Base-by-base conservation (phyloP, 2,113 vertebrate species). In the Pterocles burchelli region DNA sequence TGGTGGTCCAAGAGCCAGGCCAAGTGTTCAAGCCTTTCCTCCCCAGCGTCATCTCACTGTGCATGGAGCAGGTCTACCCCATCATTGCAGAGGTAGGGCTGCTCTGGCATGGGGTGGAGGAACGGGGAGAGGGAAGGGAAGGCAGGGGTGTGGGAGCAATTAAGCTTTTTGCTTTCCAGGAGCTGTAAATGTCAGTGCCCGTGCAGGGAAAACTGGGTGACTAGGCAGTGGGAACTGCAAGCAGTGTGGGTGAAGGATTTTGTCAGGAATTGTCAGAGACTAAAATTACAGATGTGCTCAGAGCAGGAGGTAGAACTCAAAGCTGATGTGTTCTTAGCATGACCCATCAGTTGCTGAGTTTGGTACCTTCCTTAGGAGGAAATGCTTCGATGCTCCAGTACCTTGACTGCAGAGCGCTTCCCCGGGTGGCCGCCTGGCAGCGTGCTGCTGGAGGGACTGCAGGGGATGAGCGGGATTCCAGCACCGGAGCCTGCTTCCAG, bases 51-150 rank as follows among this genome's bases (percentile, higher is more conserved):
- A 99, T 99, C 81, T 97, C 99, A 3, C 98, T 99, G 81, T 99
- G 99, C 98, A 99, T 99, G 99, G 99, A 99, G 96, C 99, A 99
- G 98, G 99, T 99, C 81, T 99, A 99, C 81, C 99, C 99, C n/a
- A 99, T 99, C 71, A 98, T 99, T 34, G 98, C 99, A 2, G 99
- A 99, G 99, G 99, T 99, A 97, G 74, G 98, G 10, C 29, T 45
- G 15, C 4, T 21, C 24, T 61, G 17, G 8, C 14, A 2, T 0
- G 0, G 13, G 41, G 54, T 4, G 25, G 16, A 12, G 51, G 62
- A 26, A 5, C 9, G 11, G 22, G 22, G 46, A 13, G 15, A 14
- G 4, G 62, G 49, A 26, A 33, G 17, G 34, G 48, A 66, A 26
- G 13, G 57, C 5, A 67, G 25, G 34, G 17, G 9, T 12, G 28